Evolutionary conservation across 2,113 vertebrate species (phyloP), one percentile per base, ranked within the genome.

Genomic region (Oxyruncus cristatus): DNA sequence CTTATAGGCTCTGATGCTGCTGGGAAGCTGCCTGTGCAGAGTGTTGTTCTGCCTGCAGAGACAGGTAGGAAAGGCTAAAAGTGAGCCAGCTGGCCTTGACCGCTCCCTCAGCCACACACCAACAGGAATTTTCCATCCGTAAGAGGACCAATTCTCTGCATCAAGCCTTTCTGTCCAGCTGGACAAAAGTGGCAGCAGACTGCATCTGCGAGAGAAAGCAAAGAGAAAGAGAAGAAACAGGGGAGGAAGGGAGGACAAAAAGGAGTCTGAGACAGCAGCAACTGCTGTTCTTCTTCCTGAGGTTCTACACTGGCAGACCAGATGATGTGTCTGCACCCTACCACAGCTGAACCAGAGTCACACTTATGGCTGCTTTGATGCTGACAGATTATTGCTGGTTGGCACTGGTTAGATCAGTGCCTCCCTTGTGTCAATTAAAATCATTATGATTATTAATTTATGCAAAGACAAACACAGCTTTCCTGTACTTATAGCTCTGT

Each of bases 321-420:
- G 2, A 37, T 53, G 68, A 27, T 1, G 0, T 2, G 14, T 17
- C 56, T 58, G 37, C 56, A 55, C 2, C 7, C 55, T 12, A 5
- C 22, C 33, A 6, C 42, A n/a, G 80, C 52, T 63, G 50, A 86
- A 33, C 17, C 24, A 15, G 46, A 33, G 18, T n/a, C 59, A 39
- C 13, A 2, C 35, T 77, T 75, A 14, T 56, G 32, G 71, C 24
- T 65, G 49, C 53, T 76, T 47, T 28, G 42, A 18, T 35, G 10
- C 56, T 39, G 35, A 47, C 2, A 1, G 39, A 50, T 52, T 26
- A 44, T 6, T 28, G 52, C 62, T 65, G 44, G 28, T 17, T 62
- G 10, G 72, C 70, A 80, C 35, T 19, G 20, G 6, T 42, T 70
- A 30, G 30, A 61, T 41, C 6, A 9, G 24, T 62, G 55, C 32